Conservation (phyloP, 1,140 invertebrate genomes). For the Mercenaria mercenaria region DNA sequence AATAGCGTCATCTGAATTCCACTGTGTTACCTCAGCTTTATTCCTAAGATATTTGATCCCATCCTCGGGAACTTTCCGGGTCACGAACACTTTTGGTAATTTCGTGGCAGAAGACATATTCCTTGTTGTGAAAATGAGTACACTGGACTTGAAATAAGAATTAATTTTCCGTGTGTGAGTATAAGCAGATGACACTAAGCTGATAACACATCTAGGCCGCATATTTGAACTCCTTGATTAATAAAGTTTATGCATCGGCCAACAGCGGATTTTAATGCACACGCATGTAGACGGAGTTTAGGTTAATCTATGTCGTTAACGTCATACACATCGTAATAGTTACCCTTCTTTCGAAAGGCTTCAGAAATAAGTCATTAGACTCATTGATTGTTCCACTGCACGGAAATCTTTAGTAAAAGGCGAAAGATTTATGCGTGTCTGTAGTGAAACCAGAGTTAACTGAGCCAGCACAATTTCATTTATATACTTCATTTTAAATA, state of each 20-base stretch:
- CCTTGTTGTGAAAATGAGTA: not conserved
- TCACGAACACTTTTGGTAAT: constrained; percentile 71
- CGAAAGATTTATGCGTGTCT: constrained; percentile 76
- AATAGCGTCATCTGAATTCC: constrained; percentile 86
- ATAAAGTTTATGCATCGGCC: not conserved
- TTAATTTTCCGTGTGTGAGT: not conserved
- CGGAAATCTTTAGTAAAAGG: constrained; percentile 79
- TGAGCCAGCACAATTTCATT: not conserved
- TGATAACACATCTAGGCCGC: not conserved
- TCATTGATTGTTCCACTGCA: constrained; percentile 74
- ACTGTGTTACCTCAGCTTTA: constrained; percentile 73
- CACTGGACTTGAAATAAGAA: not conserved
- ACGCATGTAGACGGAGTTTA: not conserved
- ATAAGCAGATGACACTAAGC: constrained; percentile 8
- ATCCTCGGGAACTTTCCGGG: constrained; percentile 68
- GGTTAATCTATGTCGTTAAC: not conserved
- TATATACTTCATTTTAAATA: not conserved
- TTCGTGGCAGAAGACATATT: constrained; percentile 11
- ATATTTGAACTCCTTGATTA: not conserved
- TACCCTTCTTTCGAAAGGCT: constrained; percentile 33
- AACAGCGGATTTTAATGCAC: not conserved
- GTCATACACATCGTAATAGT: not conserved
- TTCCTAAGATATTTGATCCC: constrained; percentile 69
- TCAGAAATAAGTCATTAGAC: constrained; percentile 68
- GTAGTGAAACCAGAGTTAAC: constrained; percentile 66